Evolutionary conservation across 1,140 invertebrate species (phyloP).

Genomic region (Papilio glaucus): DNA sequence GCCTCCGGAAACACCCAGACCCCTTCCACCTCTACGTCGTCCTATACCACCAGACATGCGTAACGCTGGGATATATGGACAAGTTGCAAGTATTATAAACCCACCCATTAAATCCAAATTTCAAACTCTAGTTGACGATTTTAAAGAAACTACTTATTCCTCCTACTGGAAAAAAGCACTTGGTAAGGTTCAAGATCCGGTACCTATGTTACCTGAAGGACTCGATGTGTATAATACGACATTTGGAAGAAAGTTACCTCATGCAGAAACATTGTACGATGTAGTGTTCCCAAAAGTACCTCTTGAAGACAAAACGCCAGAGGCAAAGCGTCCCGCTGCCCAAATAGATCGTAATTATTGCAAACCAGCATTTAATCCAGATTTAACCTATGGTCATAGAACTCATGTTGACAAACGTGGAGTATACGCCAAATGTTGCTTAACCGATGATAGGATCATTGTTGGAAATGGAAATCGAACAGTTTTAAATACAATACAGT

Average conservation of each 20-base stretch:
- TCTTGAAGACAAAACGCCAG: slow-evolving; percentile 65
- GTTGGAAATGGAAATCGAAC: slow-evolving; percentile 55
- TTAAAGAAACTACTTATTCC: slow-evolving; percentile 80
- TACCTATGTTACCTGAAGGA: slow-evolving; percentile 79
- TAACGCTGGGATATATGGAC: slow-evolving; percentile 57
- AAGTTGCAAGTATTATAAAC: slow-evolving; percentile 63
- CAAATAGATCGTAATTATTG: slow-evolving; percentile 75
- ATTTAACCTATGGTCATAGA: slow-evolving; percentile 76
- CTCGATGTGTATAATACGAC: slow-evolving; percentile 73
- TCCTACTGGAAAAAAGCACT: slow-evolving; percentile 82
- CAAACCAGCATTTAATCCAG: slow-evolving; percentile 54
- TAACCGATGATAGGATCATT: slow-evolving; percentile 73
- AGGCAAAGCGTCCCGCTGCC: slow-evolving; percentile 69
- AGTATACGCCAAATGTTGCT: slow-evolving; percentile 72
- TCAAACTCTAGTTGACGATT: slow-evolving; percentile 78
- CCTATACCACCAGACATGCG: slow-evolving; percentile 60
- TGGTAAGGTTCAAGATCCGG: slow-evolving; percentile 72
- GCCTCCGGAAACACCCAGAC: slow-evolving; percentile 56
- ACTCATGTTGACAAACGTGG: slow-evolving; percentile 78
- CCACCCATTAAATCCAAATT: slow-evolving; percentile 79
- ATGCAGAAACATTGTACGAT: slow-evolving; percentile 66
- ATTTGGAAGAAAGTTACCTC: slow-evolving; percentile 73
- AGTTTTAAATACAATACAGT: slow-evolving; percentile 70
- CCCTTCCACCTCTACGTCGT: slow-evolving; percentile 65
- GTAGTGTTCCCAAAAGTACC: slow-evolving; percentile 69